phyloP scores from a whole-genome alignment of 2,888 invertebrate genomes.

The Hermaeophaga mercurialis region DNA sequence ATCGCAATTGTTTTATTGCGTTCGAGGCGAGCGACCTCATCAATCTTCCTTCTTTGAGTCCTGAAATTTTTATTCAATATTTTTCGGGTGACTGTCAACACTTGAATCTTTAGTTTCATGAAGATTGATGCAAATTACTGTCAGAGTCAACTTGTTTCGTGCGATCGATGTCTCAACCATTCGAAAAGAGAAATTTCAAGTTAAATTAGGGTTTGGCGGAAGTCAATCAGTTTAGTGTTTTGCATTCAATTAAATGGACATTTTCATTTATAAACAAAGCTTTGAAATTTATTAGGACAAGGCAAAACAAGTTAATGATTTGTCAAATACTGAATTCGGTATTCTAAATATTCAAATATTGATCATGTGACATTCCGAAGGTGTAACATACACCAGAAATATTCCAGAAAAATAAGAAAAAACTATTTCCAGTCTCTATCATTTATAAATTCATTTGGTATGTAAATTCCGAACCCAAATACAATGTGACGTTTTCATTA shows the following conservation, averaged over 20 bases:
- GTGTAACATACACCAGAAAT: too few species aligned
- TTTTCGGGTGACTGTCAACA: conserved; percentile 23
- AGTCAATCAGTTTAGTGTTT: too few species aligned
- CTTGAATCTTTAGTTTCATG: conserved; percentile 25
- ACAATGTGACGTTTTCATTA: conserved; percentile 34
- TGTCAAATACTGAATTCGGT: too few species aligned
- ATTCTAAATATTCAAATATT: too few species aligned
- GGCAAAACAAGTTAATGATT: too few species aligned
- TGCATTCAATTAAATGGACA: too few species aligned
- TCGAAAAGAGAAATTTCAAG: too few species aligned
- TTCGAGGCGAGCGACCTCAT: conserved; percentile 19
- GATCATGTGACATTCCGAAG: too few species aligned
- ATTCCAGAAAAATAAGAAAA: neutral
- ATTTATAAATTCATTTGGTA: conserved; percentile 30
- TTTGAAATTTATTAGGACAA: too few species aligned
- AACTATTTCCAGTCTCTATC: neutral
- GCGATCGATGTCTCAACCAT: neutral
- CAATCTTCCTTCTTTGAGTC: conserved; percentile 12
- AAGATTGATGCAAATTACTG: conserved; percentile 12
- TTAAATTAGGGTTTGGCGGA: too few species aligned
- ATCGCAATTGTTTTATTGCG: conserved; percentile 14
- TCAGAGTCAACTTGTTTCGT: neutral
- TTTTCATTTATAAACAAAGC: too few species aligned
- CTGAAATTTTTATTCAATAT: conserved; percentile 19
- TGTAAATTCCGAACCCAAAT: conserved; percentile 29